Base-by-base conservation (phyloP, 2,797 vertebrate species). In the Kryptolebias ocellatus region DNA sequence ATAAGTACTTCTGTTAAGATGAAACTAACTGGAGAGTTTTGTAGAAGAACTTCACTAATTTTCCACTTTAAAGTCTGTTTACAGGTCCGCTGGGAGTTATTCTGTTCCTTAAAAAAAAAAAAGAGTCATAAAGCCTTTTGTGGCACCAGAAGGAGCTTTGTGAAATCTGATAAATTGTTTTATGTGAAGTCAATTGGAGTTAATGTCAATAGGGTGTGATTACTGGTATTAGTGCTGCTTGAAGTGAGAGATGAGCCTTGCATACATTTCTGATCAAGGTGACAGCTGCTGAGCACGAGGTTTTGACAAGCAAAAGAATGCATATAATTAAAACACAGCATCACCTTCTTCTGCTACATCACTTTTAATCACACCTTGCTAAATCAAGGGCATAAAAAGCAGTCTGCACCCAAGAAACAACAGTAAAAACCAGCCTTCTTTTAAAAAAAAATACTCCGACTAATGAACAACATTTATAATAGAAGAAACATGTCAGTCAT, bases 141-240 rank as follows among this genome's bases (percentile, higher is more conserved):
- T 37, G 4, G 50, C 28, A 37, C 29, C 50, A 53, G 28, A 60
- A 53, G 16, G 50, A 53, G 42, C 42, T 11, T 24, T 11, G 2
- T 54, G 20, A 54, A 60, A 68, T 37, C 29, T 27, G 28, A 60
- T 61, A n/a, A 54, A 47, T 60, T 27, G 42, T 47, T 68, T 54
- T 37, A 53, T 49, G 27, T 60, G 51, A 54, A n/a, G 42, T 46
- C 27, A 2, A 52, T 34, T 56, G 24, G 14, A 56, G 24, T 60
- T 39, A 47, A 44, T 27, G 10, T 46, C 24, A 24, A 29, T 53
- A 37, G 16, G 16, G 37, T 45, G 20, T 49, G 20, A 42, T 55
- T 69, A 14, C 52, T 55, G 62, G 27, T 46, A 42, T 42, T 47
- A 61, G 29, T 28, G 27, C 17, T 29, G 37, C 53, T 70, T 52